Base-by-base conservation (phyloP, 2,113 vertebrate species). In the Lasiurus cinereus region DNA sequence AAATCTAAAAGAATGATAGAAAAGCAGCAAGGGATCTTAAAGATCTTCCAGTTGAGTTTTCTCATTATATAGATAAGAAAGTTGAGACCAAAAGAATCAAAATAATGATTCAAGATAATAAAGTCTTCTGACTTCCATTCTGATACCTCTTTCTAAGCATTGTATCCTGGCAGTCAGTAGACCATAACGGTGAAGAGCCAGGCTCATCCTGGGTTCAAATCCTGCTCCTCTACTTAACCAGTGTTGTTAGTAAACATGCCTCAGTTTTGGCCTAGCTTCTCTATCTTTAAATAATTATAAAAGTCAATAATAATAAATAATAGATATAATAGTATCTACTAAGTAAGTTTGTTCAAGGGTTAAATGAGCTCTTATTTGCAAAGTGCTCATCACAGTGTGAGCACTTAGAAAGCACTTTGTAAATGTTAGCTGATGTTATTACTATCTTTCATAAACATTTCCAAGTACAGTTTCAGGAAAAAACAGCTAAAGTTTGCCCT, bases 391-490 rank as follows among this genome's bases (percentile, higher is more conserved):
- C 39, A 74, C 16, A 36, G 6, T 54, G 22, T 27, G 33, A 16
- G 12, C 15, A 21, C 62, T 9, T 54, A 11, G 10, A 46, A 62
- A 52, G n/a, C 29, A 31, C 54, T 46, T 0, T 24, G n/a, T 85
- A 39, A 74, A 27, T 73, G 8, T 73, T 76, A 64, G 33, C 48
- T 59, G 16, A 15, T 78, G 36, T 56, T 78, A 22, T 59, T 33
- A 43, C 33, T 46, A 1, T 80, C 22, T 85, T 88, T 52, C 15
- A 22, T 36, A 80, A 76, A 90, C 90, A 39, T 62, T 46, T 84
- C 56, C 76, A 94, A 82, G 48, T 70, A 56, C 15, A 66, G n/a
- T 74, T 83, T 54, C 21, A 82, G 56, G 64, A 64, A 59, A 91
- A 90, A 16, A 27, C 74, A 89, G 31, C 16, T 67, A n/a, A 36